These are phyloP conservation scores for Capromys pilorides DNA, from an alignment of 2,797 vertebrate genomes.

Conservation along the genomic window DNA sequence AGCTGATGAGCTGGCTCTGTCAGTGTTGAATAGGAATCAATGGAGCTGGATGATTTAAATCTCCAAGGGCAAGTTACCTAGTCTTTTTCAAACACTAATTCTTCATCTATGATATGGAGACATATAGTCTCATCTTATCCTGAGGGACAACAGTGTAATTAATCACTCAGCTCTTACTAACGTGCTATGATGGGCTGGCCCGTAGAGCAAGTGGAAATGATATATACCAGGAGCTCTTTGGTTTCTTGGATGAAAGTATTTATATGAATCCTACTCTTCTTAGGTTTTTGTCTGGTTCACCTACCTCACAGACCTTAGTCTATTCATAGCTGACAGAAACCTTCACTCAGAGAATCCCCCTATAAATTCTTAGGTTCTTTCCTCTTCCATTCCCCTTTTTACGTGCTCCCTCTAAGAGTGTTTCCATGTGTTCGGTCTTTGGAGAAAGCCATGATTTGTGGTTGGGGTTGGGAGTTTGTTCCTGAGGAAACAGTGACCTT, in stretches of 20 bases:
- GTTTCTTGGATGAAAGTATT: conserved; percentile 20
- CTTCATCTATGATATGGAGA: not conserved
- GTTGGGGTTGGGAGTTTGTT: conserved; percentile 32
- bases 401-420: conserved; percentile 14
- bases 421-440: conserved; percentile 35
- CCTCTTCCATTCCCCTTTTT: conserved; percentile 57
- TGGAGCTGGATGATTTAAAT: not conserved
- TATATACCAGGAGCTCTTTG: not conserved
- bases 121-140: not conserved
- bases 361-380: conserved; percentile 71
- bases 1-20: not conserved
- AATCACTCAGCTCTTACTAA: not conserved
- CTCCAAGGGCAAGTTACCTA: not conserved
- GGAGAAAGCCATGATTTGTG: conserved; percentile 28
- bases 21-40: not conserved
- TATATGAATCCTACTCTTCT: not conserved
- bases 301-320: not conserved
- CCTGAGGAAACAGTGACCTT: not conserved
- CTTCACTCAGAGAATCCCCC: conserved; percentile 61
- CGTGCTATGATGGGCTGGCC: not conserved
- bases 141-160: not conserved
- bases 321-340: conserved; percentile 55
- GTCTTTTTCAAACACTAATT: not conserved
- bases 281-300: not conserved
- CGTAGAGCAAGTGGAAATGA: not conserved